Conservation (phyloP, 2,113 vertebrate genomes). For the Pica pica region DNA sequence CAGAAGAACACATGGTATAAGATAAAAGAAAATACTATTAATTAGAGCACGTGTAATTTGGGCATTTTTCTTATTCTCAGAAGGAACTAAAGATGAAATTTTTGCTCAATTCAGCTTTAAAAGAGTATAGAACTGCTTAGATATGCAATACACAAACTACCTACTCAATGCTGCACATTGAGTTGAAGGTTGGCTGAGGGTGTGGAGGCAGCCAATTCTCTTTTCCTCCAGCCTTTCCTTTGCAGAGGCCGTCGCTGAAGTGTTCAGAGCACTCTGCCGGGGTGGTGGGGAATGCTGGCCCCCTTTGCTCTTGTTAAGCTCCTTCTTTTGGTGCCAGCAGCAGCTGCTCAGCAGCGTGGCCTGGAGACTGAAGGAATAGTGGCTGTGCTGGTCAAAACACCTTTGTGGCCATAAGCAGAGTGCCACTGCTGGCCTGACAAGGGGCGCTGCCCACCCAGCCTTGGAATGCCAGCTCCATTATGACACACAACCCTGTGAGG, state of each 20-base stretch:
- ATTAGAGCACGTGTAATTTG: background rate
- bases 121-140: background rate
- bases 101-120: background rate
- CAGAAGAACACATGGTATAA: background rate
- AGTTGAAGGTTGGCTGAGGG: background rate
- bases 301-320: accelerated
- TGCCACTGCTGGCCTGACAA: background rate
- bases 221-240: background rate
- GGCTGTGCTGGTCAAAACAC: background rate
- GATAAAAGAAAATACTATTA: background rate
- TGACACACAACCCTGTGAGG: background rate
- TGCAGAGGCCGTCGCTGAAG: background rate
- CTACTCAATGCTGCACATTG: background rate
- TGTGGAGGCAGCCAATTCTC: background rate
- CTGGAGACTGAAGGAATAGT: background rate
- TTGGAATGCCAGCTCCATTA: background rate
- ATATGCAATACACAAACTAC: background rate
- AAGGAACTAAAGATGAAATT: background rate
- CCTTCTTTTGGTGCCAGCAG: background rate
- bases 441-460: background rate
- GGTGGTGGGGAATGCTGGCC: background rate
- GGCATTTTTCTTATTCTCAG: background rate
- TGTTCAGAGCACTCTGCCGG: accelerated
- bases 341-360: background rate
- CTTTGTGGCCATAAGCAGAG: background rate